Evolutionary conservation across 2,113 vertebrate genomes (phyloP).

Genomic region (Prietella phreatophila): DNA sequence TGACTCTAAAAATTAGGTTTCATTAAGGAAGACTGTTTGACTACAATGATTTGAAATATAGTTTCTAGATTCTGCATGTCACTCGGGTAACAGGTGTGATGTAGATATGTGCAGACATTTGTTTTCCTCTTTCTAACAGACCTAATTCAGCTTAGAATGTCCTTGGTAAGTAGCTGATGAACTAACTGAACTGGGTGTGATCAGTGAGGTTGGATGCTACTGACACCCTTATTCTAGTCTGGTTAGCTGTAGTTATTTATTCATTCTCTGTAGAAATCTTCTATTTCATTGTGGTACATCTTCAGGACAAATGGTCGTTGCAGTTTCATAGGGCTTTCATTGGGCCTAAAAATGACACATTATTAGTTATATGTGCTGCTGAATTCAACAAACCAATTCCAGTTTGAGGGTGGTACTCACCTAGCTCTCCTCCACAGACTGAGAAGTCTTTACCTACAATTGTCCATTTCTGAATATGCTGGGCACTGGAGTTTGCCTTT

Average conservation of each 20-base stretch:
- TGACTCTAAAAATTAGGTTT: not conserved
- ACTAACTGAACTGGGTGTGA: not conserved
- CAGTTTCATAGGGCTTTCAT: constrained; percentile 89
- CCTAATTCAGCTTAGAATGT: not conserved
- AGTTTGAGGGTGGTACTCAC: constrained; percentile 63
- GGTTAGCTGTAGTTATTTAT: not conserved
- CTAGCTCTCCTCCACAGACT: constrained; percentile 82
- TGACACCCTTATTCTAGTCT: not conserved
- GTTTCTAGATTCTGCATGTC: not conserved
- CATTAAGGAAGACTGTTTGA: not conserved
- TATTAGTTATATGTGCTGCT: not conserved
- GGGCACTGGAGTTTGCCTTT: constrained; percentile 73
- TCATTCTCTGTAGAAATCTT: constrained; percentile 74
- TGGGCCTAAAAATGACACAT: constrained; percentile 70
- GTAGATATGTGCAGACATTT: not conserved
- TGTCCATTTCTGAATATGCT: constrained; percentile 83
- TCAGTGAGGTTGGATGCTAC: not conserved
- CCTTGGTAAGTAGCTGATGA: not conserved
- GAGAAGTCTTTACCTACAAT: constrained; percentile 82
- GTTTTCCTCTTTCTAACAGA: not conserved
- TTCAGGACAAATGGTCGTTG: constrained; percentile 74
- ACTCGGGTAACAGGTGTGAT: not conserved
- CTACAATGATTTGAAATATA: not conserved
- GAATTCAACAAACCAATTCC: not conserved
- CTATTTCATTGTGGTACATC: constrained; percentile 75